A percentile compares a stretch with the other conserved stretches of the same genome.
Evolutionary conservation across 2,113 vertebrate species (phyloP).

Genomic region (Brachypteracias leptosomus): DNA sequence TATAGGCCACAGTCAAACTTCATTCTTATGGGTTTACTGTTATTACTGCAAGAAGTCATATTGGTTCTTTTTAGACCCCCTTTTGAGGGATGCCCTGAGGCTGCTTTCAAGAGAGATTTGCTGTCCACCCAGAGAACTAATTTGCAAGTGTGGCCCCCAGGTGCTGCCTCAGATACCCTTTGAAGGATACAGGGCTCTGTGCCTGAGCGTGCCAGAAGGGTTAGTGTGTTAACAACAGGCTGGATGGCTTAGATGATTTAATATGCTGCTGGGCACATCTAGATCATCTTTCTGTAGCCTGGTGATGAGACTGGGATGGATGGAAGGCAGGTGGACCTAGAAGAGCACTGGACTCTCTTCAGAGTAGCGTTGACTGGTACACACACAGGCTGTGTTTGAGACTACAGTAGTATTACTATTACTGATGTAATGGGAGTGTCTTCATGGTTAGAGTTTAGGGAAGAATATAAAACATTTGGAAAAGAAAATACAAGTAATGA

Average conservation of each 20-base stretch:
- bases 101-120: background rate
- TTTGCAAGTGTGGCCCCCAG: background rate
- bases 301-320: background rate
- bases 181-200: background rate
- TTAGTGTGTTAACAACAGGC: background rate
- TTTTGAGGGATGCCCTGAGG: background rate
- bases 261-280: background rate
- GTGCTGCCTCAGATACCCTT: background rate
- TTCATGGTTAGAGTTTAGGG: background rate
- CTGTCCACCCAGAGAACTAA: background rate
- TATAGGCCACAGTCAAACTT: background rate
- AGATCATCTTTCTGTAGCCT: background rate
- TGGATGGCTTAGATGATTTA: background rate
- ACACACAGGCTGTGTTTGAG: fast-evolving
- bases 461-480: background rate
- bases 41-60: background rate
- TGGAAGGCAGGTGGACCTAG: background rate
- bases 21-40: background rate
- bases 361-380: fast-evolving
- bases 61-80: fast-evolving
- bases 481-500: background rate
- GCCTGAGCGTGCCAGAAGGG: fast-evolving
- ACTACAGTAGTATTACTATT: background rate
- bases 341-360: background rate
- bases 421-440: background rate